Base-by-base conservation (phyloP, 1,140 invertebrate species). In the Bombus difficillimus region DNA sequence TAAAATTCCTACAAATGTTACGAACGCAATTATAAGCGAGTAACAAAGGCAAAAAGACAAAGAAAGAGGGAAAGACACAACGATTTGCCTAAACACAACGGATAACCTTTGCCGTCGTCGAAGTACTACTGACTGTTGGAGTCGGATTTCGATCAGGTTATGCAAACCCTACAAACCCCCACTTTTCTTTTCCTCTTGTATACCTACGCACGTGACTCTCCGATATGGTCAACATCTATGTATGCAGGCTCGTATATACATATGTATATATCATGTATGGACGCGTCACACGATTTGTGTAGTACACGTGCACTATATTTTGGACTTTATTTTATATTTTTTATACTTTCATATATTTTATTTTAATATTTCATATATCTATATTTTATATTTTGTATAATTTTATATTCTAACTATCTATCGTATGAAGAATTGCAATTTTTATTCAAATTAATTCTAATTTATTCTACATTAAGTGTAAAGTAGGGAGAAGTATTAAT, bases 51-150 rank as follows among this genome's bases (percentile, higher is more conserved):
- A 22, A 69, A 53, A n/a, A 68, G 41, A 76, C 10, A 28, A n/a
- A 59, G 22, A 41, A 22, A 25, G 34, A 59, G 0, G 6, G 39
- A 34, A 37, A 78, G 47, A 37, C 2, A 22, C 5, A 71, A 47
- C n/a, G 47, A 64, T 25, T 82, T 37, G 77, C 1, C 15, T 28
- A 72, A 62, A 73, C 66, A 10, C 37, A 34, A 43, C 47, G 22
- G 28, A 22, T 10, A 68, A 68, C 73, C 47, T 64, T 53, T 37
- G 39, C 37, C 22, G 41, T 8, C 22, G 43, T 15, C 34, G 76
- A 78, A 81, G 39, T 78, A 72, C 81, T 85, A 89, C 89, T 89
- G 66, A 83, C 74, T 79, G 80, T 62, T 77, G 34, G 83, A 22
- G 62, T 87, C 69, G 68, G 25, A 41, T 57, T 75, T 88, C 80